Evolutionary conservation across 2,888 invertebrate genomes (phyloP), one percentile per base, ranked within the genome.

Genomic region (Pollenia angustigena): DNA sequence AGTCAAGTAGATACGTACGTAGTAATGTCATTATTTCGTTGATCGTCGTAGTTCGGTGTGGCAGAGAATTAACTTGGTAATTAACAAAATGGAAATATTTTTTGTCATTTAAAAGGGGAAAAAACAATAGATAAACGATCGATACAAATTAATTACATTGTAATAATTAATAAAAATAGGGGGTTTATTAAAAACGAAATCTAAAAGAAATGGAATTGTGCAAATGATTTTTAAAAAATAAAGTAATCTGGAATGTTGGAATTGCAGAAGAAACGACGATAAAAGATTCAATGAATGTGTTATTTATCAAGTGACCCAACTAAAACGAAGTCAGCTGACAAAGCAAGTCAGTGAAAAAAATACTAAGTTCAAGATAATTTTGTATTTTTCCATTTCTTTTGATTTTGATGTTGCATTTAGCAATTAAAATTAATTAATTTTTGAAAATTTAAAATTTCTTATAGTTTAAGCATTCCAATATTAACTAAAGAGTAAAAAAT

Each of bases 1-100:
- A 84, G 78, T 78, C 76, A 68, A 80, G 42, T 76, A 23, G 23
- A 23, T 23, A 83, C 48, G 46, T 87, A 78, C 84, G 81, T 87
- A 81, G 81, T 81, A 87, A 78, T 84, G 87, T 81, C 84, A 87
- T 87, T 87, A 87, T 87, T 84, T 87, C 81, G 84, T 87, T 87
- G 87, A 87, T 84, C 84, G 81, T 87, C 84, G 84, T 78, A 50
- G 84, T 81, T 87, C 81, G 81, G 68, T 87, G 84, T 84, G 81
- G 84, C 81, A 78, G 81, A 87, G 46, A 81, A 62, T 32, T 81
- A 72, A 81, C 54, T 71, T 81, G 76, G 74, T 75, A 48, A 48
- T 75, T 48, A 18, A 66, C 44, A 42, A 66, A 62, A 50, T 68
- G 8, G 32, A 74, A 18, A 64, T 66, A 32, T 32, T 6, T 52